Evolutionary conservation across 2,797 vertebrate species (phyloP), one percentile per base, ranked within the genome.

Genomic region (Myotis daubentonii): DNA sequence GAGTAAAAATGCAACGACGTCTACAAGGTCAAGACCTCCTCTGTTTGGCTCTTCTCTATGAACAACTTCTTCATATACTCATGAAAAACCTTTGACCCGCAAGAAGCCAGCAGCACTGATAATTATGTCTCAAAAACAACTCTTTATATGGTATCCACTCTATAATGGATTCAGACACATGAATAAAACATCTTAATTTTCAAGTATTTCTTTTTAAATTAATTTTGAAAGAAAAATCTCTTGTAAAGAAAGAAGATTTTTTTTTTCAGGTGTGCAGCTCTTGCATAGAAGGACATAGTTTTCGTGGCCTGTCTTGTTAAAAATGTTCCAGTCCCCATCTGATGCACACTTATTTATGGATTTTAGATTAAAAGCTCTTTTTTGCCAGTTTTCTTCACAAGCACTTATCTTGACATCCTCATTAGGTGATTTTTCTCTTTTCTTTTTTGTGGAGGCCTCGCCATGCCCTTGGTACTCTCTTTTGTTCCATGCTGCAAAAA

Each of bases 401-500:
- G 98, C 98, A 98, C 98, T 99, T 98, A 98, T 98, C 98, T 98
- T 95, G 97, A 98, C 98, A 98, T 98, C 98, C 98, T 99, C 98
- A 99, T 99, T 99, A 99, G 98, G 97, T 98, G 98, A 97, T 97
- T 99, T 99, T 98, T 98, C 98, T 98, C 98, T 98, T 98, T 98
- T 98, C 98, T 98, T 97, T 98, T 98, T 96, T 98, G 98, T 97
- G 87, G 97, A 97, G 98, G 98, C 97, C 98, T 97, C 97, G 97
- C 97, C 98, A 98, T 98, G 98, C 98, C 98, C 98, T 98, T 97
- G 97, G 98, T 98, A 97, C 98, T 98, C 97, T 97, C 98, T 98
- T 98, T 99, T 99, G 98, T 98, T 98, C 98, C 98, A 91, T 93
- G 94, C 97, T 98, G 98, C 98, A 98, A 98, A 98, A 98, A 98